Evolutionary conservation across 2,113 vertebrate species (phyloP).

Genomic region (Phoenicopterus ruber): DNA sequence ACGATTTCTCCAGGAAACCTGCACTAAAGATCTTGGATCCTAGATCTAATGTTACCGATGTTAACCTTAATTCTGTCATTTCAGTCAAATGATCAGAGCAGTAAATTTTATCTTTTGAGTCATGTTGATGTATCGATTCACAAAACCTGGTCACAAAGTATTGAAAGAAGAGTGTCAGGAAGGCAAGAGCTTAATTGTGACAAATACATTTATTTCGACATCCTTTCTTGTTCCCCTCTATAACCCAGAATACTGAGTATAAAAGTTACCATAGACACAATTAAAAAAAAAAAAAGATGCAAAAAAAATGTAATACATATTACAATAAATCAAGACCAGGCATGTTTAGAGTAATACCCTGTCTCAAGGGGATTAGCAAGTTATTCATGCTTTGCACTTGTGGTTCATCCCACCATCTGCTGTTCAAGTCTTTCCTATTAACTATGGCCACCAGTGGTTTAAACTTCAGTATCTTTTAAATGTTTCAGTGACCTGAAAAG

Average conservation of each 20-base stretch:
- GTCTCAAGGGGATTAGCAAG: slow-evolving; percentile 12
- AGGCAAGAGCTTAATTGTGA: not conserved
- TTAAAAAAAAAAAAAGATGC: not conserved
- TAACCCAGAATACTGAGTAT: not conserved
- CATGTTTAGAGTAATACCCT: not conserved
- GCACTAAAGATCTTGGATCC: not conserved
- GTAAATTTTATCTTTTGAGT: not conserved
- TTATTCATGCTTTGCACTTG: slow-evolving; percentile 6
- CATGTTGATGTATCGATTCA: not conserved
- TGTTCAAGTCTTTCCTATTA: slow-evolving; percentile 45
- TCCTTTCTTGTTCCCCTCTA: not conserved
- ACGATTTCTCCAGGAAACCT: not conserved
- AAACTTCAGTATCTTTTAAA: slow-evolving; percentile 49
- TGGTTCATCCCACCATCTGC: slow-evolving; percentile 39
- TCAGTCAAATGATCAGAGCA: not conserved
- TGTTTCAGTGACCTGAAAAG: not conserved
- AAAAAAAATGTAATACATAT: not conserved
- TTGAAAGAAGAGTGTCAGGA: not conserved
- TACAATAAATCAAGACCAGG: slow-evolving; percentile 3
- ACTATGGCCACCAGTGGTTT: not conserved
- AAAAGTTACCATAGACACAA: not conserved
- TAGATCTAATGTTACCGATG: not conserved
- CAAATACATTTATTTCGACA: not conserved
- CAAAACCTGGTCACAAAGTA: not conserved
- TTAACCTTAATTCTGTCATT: not conserved